Conservation (phyloP, 1,140 invertebrate genomes). For the Lepidurus apus region DNA sequence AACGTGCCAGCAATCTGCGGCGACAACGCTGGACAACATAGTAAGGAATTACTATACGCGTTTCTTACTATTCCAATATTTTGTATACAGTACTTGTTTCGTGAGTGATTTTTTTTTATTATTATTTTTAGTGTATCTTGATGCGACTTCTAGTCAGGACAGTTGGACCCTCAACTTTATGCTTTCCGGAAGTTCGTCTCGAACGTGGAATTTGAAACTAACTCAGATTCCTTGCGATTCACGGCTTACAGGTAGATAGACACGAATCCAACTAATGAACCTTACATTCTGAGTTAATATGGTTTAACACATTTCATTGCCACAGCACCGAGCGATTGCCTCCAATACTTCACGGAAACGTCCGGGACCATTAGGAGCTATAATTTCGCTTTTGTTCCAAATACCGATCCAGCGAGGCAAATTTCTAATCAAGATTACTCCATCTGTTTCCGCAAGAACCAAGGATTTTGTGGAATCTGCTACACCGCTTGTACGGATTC, state of each 20-base stretch:
- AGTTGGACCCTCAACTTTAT: not conserved
- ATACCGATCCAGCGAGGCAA: constrained; percentile 36
- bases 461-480: constrained; percentile 47
- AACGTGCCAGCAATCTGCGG: constrained; percentile 45
- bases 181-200: not conserved
- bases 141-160: not conserved
- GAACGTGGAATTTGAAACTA: constrained; percentile 11
- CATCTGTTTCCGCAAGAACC: constrained; percentile 45
- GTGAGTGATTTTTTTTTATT: too few relatives aligned
- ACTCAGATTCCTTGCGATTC: constrained; percentile 1
- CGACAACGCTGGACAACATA: constrained; percentile 45
- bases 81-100: not conserved
- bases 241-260: not conserved
- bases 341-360: constrained; percentile 25
- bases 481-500: constrained; percentile 40
- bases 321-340: constrained; percentile 12
- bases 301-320: not conserved
- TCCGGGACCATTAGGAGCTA: not conserved
- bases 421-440: constrained; percentile 46
- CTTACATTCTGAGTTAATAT: not conserved
- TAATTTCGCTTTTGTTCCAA: not conserved
- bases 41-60: too few relatives aligned
- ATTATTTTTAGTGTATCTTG: constrained; percentile 11
- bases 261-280: not conserved
- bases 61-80: not conserved